Conservation (phyloP, 2,888 invertebrate genomes). For the Drosophila acutilabella region DNA sequence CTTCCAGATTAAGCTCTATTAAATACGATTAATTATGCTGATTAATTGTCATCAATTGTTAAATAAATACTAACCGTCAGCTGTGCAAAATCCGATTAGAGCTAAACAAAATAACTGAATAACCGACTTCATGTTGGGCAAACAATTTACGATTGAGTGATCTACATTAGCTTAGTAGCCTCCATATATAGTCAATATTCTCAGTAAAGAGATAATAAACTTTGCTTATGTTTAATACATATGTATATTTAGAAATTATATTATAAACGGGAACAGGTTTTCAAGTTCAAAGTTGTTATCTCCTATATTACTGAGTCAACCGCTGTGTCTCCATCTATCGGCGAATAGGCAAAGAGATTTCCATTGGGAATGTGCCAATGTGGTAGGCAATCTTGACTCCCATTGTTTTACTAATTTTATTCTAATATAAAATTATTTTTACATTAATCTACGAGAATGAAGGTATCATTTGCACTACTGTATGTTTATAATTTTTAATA, state of each 20-base stretch:
- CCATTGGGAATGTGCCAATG: too few relatives aligned
- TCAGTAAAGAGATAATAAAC: background rate
- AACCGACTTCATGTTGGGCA: constrained; percentile 14
- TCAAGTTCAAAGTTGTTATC: constrained; percentile 3
- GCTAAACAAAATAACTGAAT: background rate
- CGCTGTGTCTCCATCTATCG: background rate
- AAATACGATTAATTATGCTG: background rate
- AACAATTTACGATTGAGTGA: constrained; percentile 1
- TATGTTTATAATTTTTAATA: too few relatives aligned
- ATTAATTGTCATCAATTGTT: background rate
- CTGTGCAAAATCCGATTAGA: background rate
- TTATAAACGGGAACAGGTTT: background rate
- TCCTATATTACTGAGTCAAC: background rate
- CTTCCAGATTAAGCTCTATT: constrained; percentile 10
- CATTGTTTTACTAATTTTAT: too few relatives aligned
- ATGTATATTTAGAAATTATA: background rate
- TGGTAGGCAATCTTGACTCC: too few relatives aligned
- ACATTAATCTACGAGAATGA: too few relatives aligned
- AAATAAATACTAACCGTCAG: constrained; percentile 1
- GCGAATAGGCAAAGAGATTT: background rate
- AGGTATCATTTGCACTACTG: too few relatives aligned
- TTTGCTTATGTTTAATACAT: background rate
- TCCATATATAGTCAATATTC: constrained; percentile 6
- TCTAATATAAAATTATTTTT: too few relatives aligned
- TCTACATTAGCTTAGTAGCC: background rate